A percentile compares a stretch with the other conserved stretches of the same genome.
phyloP scores from a whole-genome alignment of 2,888 invertebrate species.

The Rhorus exstirpatorius region DNA sequence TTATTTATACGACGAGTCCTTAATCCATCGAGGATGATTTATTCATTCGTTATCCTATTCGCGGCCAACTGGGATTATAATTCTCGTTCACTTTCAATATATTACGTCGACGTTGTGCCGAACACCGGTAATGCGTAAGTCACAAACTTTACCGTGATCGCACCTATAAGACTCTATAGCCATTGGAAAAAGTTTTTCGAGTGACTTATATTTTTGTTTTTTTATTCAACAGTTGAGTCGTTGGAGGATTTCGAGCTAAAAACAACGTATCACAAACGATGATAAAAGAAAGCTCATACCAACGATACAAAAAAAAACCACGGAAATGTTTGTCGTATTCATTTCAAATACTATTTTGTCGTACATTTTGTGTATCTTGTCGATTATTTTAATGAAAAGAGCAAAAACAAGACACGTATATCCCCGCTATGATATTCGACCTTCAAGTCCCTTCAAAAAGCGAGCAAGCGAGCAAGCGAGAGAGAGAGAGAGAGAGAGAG shows the following conservation, averaged over 20 bases:
- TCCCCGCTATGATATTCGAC: constrained; percentile 42
- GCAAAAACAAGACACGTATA: constrained; percentile 27
- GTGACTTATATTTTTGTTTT: no score
- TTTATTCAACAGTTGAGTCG: no score
- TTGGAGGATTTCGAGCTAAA: no score
- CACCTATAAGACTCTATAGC: no score
- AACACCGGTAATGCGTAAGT: background rate
- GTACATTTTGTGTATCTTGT: background rate
- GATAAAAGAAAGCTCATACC: no score
- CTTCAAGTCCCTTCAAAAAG: constrained; percentile 38
- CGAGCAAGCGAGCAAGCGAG: no score
- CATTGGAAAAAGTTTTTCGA: no score
- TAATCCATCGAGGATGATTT: constrained; percentile 57
- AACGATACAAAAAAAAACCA: no score
- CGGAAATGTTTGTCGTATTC: no score
- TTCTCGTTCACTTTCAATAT: constrained; percentile 27
- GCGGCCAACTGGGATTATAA: constrained; percentile 32
- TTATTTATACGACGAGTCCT: constrained; percentile 45
- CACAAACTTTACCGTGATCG: background rate
- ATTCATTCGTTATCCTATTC: constrained; percentile 52
- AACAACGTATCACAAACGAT: no score
- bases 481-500: no score
- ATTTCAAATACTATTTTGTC: no score
- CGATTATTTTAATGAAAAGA: background rate
- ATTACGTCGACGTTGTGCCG: background rate